These are phyloP conservation scores for Aulostomus chinensis DNA, from an alignment of 2,797 vertebrate genomes.

Conservation along the genomic window DNA sequence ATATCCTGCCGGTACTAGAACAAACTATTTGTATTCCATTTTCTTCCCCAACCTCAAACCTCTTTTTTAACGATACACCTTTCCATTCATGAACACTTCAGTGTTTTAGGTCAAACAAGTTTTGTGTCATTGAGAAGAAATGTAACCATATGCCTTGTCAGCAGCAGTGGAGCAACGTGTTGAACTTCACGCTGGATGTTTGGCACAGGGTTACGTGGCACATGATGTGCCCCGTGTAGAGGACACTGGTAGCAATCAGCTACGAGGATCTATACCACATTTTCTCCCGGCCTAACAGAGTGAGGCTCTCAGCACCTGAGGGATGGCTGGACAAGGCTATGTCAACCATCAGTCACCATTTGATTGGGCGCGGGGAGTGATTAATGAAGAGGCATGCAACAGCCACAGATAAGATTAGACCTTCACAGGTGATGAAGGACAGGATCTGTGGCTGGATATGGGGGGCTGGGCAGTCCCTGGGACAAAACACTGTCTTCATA, in stretches of 20 bases:
- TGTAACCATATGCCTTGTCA: slow-evolving; percentile 1
- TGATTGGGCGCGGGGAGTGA: slow-evolving; percentile 70
- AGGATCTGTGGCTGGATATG: slow-evolving; percentile 25
- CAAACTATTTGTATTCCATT: slow-evolving; percentile 56
- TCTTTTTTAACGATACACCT: too few relatives aligned
- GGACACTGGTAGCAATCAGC: slow-evolving; percentile 3
- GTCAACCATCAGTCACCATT: slow-evolving; percentile 67
- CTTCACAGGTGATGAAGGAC: slow-evolving; percentile 76
- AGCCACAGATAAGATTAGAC: slow-evolving; percentile 75
- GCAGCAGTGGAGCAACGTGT: slow-evolving; percentile 10
- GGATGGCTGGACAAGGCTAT: slow-evolving; percentile 64
- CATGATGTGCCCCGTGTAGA: slow-evolving; percentile 1
- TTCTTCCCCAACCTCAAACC: slow-evolving; percentile 5
- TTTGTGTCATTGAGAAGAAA: slow-evolving; percentile 19
- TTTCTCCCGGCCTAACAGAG: slow-evolving; percentile 11
- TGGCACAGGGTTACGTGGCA: slow-evolving; percentile 23
- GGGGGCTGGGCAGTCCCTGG: slow-evolving; percentile 25
- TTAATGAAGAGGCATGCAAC: slow-evolving; percentile 74
- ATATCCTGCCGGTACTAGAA: slow-evolving; percentile 66
- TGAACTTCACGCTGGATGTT: slow-evolving; percentile 15
- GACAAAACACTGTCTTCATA: slow-evolving; percentile 52
- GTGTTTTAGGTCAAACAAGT: slow-evolving; percentile 13
- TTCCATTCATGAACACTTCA: slow-evolving; percentile 28
- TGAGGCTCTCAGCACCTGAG: slow-evolving; percentile 34
- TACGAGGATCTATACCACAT: slow-evolving; percentile 21